Base-by-base conservation (phyloP, 2,113 vertebrate species). In the Tamias sibiricus region DNA sequence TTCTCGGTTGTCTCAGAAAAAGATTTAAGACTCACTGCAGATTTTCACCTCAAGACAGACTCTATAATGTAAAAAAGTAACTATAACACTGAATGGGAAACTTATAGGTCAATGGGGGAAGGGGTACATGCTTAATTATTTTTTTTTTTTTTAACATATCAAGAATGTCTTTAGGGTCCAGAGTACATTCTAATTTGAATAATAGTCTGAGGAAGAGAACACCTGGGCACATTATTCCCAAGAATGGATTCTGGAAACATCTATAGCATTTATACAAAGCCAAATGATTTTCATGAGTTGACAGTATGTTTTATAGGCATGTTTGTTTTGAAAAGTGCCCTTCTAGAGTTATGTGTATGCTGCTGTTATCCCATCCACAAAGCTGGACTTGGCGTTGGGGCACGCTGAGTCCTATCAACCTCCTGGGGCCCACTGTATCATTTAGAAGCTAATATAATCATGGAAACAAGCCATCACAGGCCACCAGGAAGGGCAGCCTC, bases 341-440 rank as follows among this genome's bases (percentile, higher is more conserved):
- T 89, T 76, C 77, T 32, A 66, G 93, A 91, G 66, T 75, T 89
- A 81, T 83, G 2, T 47, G 9, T 44, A 89, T 83, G 77, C 52
- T 92, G 14, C 72, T 83, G 74, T 97, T 49, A 89, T 4, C 35
- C 62, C 8, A n/a, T 47, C 49, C 83, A 64, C 30, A 94, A 66
- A 96, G 74, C 30, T 47, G n/a, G 22, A 75, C 42, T 68, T 62
- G 13, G 7, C 47, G 66, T 13, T 35, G 35, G 49, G 69, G 42
- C 72, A 37, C 71, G 89, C 64, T 74, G 69, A 80, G 64, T 92
- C 54, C 77, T 40, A 42, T 49, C 74, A 88, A 62, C 54, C 90
- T 95, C 92, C 66, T 90, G 59, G 76, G 85, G 86, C 92, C 91
- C 85, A 91, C 13, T 19, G 40, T 80, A 76, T 8, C 95, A 91